Percentiles rank a stretch among this genome's conserved stretches.
These are phyloP conservation scores for Bufotes viridis DNA, from an alignment of 2,797 vertebrate species.

Conservation along the genomic window DNA sequence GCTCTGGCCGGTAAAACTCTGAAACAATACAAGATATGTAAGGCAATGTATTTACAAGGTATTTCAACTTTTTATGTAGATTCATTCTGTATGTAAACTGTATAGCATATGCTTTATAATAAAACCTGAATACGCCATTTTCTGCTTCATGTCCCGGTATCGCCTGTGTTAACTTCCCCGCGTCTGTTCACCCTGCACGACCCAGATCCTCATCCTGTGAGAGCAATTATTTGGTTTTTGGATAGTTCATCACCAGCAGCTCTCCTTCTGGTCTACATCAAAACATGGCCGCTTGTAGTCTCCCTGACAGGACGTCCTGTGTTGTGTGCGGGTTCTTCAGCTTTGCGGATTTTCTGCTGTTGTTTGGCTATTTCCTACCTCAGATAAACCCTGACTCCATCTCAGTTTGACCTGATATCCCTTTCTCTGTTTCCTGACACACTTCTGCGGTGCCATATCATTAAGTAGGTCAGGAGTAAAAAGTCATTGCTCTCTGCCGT, in stretches of 20 bases:
- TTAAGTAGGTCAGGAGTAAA: conserved; percentile 44
- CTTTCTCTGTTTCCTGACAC: conserved; percentile 44
- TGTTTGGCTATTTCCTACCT: conserved; percentile 16
- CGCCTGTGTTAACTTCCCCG: background rate
- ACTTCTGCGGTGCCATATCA: conserved; percentile 7
- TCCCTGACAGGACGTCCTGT: conserved; percentile 8
- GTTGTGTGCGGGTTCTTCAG: background rate
- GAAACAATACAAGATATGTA: background rate
- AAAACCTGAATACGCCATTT: background rate
- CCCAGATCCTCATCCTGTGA: background rate
- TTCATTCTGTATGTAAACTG: background rate
- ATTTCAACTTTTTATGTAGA: background rate
- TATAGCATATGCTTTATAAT: background rate
- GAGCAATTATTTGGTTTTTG: conserved; percentile 3
- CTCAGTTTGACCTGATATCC: conserved; percentile 34
- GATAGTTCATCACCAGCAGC: conserved; percentile 8
- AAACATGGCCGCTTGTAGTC: background rate
- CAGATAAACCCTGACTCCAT: conserved; percentile 1
- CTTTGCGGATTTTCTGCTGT: conserved; percentile 8
- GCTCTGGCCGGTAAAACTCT: background rate
- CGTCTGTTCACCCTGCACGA: conserved; percentile 19
- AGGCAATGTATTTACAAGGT: background rate
- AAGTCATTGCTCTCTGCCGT: background rate
- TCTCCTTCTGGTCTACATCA: conserved; percentile 36
- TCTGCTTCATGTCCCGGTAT: background rate